Percentiles rank a stretch among this genome's conserved stretches.
phyloP scores from a whole-genome alignment of 2,113 vertebrate genomes.

The Pipra filicauda region DNA sequence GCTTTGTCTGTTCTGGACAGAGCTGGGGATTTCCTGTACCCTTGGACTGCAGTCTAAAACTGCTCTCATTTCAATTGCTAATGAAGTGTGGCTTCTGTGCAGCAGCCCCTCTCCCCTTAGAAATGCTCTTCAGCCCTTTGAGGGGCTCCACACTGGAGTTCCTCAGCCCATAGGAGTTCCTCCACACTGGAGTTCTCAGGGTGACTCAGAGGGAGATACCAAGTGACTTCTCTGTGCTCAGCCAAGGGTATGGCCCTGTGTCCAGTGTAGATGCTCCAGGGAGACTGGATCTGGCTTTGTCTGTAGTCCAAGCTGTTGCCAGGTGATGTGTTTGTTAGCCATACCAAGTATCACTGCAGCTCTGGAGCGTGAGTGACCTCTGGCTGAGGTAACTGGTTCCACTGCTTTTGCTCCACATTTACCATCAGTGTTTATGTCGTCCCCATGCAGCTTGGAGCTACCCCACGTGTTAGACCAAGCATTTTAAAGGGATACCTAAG shows the following conservation, averaged over 20 bases:
- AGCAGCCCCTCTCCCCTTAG: background rate
- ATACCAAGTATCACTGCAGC: background rate
- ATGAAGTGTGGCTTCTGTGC: background rate
- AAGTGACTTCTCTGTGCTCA: background rate
- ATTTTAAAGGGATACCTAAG: background rate
- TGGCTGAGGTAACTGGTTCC: background rate
- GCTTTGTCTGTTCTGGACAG: constrained; percentile 32
- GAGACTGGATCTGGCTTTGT: background rate
- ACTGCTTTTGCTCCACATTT: background rate
- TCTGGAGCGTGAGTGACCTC: background rate
- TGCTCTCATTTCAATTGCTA: background rate
- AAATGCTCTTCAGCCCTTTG: background rate
- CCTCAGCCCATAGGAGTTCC: background rate
- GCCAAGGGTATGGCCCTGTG: background rate
- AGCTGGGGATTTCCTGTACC: constrained; percentile 43
- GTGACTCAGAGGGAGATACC: background rate
- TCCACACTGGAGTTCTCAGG: background rate
- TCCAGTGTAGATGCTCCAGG: background rate
- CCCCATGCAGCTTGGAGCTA: background rate
- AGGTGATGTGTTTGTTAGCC: background rate
- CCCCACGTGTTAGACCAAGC: background rate
- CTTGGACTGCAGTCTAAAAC: constrained; percentile 24
- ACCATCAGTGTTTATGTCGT: background rate
- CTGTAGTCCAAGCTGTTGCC: background rate
- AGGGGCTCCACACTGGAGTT: background rate